Percentiles rank a stretch among this genome's conserved stretches.
These are phyloP conservation scores for Sander vitreus DNA, from an alignment of 2,113 vertebrate species.

Conservation along the genomic window DNA sequence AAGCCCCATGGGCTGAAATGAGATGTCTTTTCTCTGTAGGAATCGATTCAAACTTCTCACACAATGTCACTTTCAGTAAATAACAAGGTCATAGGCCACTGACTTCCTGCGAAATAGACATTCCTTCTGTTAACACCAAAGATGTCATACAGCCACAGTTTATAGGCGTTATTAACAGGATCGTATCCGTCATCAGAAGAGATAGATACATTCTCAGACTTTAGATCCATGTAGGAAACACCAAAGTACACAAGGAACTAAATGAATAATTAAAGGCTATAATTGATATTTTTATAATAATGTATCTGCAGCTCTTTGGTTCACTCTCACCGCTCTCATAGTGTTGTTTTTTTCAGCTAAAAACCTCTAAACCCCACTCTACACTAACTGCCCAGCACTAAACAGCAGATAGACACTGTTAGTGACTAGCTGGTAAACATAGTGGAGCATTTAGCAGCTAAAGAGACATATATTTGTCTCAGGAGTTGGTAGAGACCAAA, in stretches of 20 bases:
- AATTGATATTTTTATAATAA: not conserved
- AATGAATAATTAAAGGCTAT: not conserved
- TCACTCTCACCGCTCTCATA: too few relatives aligned
- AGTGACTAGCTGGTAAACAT: too few relatives aligned
- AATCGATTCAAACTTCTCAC: constrained; percentile 65
- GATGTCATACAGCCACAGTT: constrained; percentile 14
- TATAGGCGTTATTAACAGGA: constrained; percentile 9
- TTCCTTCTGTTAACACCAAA: constrained; percentile 23
- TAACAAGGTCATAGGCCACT: constrained; percentile 60
- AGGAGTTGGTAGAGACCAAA: not conserved
- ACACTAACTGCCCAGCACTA: not conserved
- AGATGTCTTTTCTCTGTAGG: constrained; percentile 67
- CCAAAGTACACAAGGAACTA: not conserved
- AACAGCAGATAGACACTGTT: not conserved
- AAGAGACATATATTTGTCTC: not conserved
- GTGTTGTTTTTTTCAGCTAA: not conserved
- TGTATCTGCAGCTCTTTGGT: too few relatives aligned
- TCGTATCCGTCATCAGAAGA: not conserved
- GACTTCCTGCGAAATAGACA: constrained; percentile 35
- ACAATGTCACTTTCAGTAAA: constrained; percentile 54
- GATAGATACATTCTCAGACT: not conserved
- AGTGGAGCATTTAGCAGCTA: not conserved
- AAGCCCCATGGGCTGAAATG: constrained; percentile 58
- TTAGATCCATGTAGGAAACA: not conserved
- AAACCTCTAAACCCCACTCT: not conserved